Evolutionary conservation across 1,140 invertebrate species (phyloP), one percentile per base, ranked within the genome.

Genomic region (Zaprionus kolodkinae): DNA sequence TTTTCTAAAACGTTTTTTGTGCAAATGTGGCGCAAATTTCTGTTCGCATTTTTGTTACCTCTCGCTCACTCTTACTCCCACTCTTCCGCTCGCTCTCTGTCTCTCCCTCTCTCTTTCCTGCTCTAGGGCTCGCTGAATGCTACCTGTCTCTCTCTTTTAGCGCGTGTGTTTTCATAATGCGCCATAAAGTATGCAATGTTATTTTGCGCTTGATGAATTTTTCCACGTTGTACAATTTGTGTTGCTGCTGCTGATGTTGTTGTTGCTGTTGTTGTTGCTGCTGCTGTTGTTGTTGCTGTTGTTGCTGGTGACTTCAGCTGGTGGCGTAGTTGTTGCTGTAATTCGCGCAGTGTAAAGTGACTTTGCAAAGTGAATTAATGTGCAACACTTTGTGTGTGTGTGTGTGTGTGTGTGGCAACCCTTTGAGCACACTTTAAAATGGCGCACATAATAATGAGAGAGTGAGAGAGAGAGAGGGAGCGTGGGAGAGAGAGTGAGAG

Each of bases 141-240:
- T 40, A 40, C 36, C 56, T 13, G 17, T 40, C 54, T 15, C 30
- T 45, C 63, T 50, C 30, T 59, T 21, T 60, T 57, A 57, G 72
- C 63, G 81, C 81, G 84, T 89, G 85, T 88, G 85, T 89, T 88
- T 88, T 89, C 85, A 89, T 89, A 85, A 85, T 89, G 81, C 86
- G 85, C 85, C 86, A 89, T 89, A 89, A 89, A 89, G 85, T 89
- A 89, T 89, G 85, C 85, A 89, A 89, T 89, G 85, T 89, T 89
- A 89, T 89, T 89, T 89, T 89, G 81, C 70, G 85, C 85, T 89
- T 89, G 85, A 89, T 89, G 78, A 89, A 90, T 89, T 89, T 89
- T 89, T 89, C 84, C 75, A 85, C 81, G 75, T 81, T 89, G 81
- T 76, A 77, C 77, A 84, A 73, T 87, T 84, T 69, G 17, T 61